Conservation (phyloP, 2,888 invertebrate species). For the Pachliopta kotzebuea region DNA sequence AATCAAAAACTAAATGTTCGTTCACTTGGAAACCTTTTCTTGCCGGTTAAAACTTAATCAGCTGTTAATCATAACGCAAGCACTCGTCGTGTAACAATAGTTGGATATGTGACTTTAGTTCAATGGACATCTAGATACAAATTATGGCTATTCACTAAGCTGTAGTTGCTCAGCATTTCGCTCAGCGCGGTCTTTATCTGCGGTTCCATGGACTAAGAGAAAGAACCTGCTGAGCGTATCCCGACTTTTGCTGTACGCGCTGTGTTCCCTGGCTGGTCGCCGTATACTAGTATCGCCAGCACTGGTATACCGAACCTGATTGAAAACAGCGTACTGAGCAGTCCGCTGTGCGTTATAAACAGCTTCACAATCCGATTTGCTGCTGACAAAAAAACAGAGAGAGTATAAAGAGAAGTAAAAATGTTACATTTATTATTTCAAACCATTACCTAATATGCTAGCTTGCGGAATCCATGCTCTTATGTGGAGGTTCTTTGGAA, state of each 20-base stretch:
- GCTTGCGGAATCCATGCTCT: slow-evolving; percentile 76
- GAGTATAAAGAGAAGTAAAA: no score
- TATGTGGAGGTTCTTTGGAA: slow-evolving; percentile 67
- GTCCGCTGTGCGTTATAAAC: slow-evolving; percentile 51
- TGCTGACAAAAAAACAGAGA: slow-evolving; percentile 26
- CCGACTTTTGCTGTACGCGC: slow-evolving; percentile 40
- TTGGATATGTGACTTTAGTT: no score
- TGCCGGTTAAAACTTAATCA: no score
- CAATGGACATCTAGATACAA: background rate
- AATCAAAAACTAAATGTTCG: background rate
- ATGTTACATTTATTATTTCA: background rate
- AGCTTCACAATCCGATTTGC: slow-evolving; percentile 46
- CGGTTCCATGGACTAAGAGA: slow-evolving; percentile 38
- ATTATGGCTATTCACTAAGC: slow-evolving; percentile 34
- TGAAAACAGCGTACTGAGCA: slow-evolving; percentile 45
- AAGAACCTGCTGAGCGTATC: slow-evolving; percentile 46
- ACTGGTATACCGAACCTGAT: slow-evolving; percentile 52
- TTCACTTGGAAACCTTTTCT: no score
- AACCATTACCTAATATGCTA: slow-evolving; percentile 65
- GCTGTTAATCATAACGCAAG: no score
- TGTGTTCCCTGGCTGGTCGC: slow-evolving; percentile 58
- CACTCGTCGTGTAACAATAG: background rate
- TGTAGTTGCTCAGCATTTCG: slow-evolving; percentile 47
- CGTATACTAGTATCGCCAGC: slow-evolving; percentile 55
- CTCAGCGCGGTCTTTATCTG: slow-evolving; percentile 41